Evolutionary conservation across 2,113 vertebrate species (phyloP), one percentile per base, ranked within the genome.

Genomic region (Tragulus kanchil): DNA sequence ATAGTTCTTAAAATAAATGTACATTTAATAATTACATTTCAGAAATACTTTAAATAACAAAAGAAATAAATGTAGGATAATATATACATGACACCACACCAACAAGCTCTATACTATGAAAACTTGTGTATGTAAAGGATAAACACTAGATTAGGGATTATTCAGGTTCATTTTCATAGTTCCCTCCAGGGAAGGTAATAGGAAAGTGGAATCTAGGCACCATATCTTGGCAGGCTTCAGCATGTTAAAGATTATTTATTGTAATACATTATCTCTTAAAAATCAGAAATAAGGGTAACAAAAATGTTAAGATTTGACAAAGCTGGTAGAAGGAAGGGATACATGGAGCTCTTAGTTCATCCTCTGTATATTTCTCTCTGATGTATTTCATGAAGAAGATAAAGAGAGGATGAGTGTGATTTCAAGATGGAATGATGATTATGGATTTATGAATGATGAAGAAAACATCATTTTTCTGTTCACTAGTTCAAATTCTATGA

Each of bases 21-120:
- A 17, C 3, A 45, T 88, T 89, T 36, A 85, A 93, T 85, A 82
- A 91, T 23, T 83, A 85, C 71, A 91, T 83, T 96, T 85, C 28
- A 64, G 92, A 89, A 61, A 83, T 16, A 77, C 69, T 96, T 90
- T 62, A 54, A 90, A 65, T 58, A 95, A 77, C 42, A 78, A 48
- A 89, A 45, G 50, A 84, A 94, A 75, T 6, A 85, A 59, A 8
- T 28, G 5, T 85, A 69, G 26, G 26, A 42, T 87, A 69, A 94
- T 36, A 67, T 61, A 58, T 67, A 67, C 2, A 81, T 56, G 54
- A 62, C 59, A 65, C 9, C 84, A 81, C 28, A 59, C 61, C 85
- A 71, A 77, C 64, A 25, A 7, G 15, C 50, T 88, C 11, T 42
- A 4, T 31, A 45, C 42, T 83, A 19, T 90, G 58, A 91, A 65